Evolutionary conservation across 2,113 vertebrate species (phyloP).

Genomic region (Riparia riparia): DNA sequence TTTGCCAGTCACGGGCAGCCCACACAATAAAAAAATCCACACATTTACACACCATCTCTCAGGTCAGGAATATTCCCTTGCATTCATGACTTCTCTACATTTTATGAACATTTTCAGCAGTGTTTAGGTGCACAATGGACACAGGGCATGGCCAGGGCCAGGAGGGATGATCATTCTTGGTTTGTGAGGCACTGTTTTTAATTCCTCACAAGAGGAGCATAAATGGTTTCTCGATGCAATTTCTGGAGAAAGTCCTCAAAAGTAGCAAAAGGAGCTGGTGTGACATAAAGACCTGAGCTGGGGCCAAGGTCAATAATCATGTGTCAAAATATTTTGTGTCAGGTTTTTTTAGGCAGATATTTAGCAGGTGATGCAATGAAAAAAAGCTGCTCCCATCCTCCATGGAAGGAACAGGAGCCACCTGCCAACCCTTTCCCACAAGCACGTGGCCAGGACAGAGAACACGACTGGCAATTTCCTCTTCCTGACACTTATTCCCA

Average conservation of each 20-base stretch:
- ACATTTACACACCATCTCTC: not conserved
- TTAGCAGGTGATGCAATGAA: not conserved
- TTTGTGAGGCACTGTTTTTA: not conserved
- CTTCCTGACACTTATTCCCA: not conserved
- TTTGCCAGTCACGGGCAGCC: not conserved
- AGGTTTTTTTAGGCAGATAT: not conserved
- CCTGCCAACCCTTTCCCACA: not conserved
- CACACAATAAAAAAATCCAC: not conserved
- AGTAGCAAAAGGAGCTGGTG: not conserved
- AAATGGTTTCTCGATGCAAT: fast-evolving
- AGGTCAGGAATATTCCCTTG: fast-evolving
- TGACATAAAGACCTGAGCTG: not conserved
- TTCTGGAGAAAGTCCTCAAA: not conserved
- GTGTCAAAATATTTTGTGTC: not conserved
- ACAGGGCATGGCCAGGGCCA: not conserved
- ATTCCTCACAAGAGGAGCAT: not conserved
- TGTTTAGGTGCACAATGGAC: not conserved
- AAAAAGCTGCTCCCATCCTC: not conserved
- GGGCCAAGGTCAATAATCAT: not conserved
- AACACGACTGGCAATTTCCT: not conserved
- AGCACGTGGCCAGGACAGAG: not conserved
- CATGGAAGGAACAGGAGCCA: not conserved
- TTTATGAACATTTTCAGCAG: not conserved
- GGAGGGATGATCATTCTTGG: not conserved
- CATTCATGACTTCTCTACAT: not conserved